Evolutionary conservation across 1,140 invertebrate genomes (phyloP).

Genomic region (Globodera ellingtonae): DNA sequence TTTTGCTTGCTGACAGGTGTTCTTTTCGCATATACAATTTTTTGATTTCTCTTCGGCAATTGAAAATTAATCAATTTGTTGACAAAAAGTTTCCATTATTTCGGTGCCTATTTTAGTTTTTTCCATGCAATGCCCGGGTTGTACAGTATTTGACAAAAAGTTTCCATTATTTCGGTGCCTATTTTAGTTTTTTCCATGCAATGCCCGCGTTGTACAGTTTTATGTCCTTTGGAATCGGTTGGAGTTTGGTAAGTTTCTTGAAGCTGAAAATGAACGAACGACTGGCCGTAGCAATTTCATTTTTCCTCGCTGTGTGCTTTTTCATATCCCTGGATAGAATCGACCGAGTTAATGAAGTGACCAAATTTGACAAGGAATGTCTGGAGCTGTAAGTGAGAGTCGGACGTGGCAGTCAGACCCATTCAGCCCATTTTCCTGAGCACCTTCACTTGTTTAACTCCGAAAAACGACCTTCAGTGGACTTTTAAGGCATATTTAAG

Average conservation of each 20-base stretch:
- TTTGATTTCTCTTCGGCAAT: conserved; percentile 1
- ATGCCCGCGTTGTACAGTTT: not conserved
- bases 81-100: not conserved
- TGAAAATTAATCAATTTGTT: not conserved
- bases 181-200: not conserved
- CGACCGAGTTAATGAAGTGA: not conserved
- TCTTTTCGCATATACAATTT: not conserved
- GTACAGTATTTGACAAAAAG: not conserved
- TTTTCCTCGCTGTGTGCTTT: not conserved
- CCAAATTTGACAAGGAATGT: conserved; percentile 2
- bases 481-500: too few species aligned
- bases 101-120: not conserved
- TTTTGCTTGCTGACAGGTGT: conserved; percentile 41
- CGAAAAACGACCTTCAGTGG: too few species aligned
- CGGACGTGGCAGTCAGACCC: too few species aligned
- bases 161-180: not conserved
- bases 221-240: not conserved
- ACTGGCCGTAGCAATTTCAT: conserved; percentile 1
- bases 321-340: not conserved
- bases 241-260: not conserved
- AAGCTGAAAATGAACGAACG: not conserved
- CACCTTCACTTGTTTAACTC: too few species aligned
- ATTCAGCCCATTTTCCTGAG: too few species aligned
- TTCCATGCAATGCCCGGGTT: not conserved
- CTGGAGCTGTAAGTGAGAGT: not conserved